A percentile compares a stretch with the other conserved stretches of the same genome.
phyloP scores from a whole-genome alignment of 2,797 vertebrate species.

The Kryptolebias ocellatus region DNA sequence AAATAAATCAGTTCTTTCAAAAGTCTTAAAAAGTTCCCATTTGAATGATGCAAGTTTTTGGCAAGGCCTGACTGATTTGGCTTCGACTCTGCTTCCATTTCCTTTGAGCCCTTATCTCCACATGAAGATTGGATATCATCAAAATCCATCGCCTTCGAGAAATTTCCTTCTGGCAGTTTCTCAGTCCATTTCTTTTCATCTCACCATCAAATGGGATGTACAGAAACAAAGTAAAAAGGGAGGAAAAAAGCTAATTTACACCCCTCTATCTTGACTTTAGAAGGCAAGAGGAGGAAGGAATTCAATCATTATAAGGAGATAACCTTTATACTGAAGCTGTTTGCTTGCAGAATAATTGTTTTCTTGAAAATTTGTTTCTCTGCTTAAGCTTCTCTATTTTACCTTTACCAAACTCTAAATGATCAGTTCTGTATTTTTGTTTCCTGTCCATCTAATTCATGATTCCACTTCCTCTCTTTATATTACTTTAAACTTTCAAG shows the following conservation, averaged over 20 bases:
- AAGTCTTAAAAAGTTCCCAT: slow-evolving; percentile 28
- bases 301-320: slow-evolving; percentile 54
- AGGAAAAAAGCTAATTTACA: slow-evolving; percentile 45
- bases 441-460: slow-evolving; percentile 17
- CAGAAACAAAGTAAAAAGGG: slow-evolving; percentile 28
- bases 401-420: slow-evolving; percentile 23
- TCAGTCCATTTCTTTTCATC: slow-evolving; percentile 58
- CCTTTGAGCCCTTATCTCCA: slow-evolving; percentile 50
- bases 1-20: slow-evolving; percentile 14
- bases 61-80: slow-evolving; percentile 25
- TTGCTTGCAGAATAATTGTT: slow-evolving; percentile 60
- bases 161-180: slow-evolving; percentile 50
- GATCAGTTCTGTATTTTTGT: slow-evolving; percentile 26
- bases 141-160: slow-evolving; percentile 59
- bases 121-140: slow-evolving; percentile 59
- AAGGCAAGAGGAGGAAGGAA: slow-evolving; percentile 34
- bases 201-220: slow-evolving; percentile 45
- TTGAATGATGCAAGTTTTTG: slow-evolving; percentile 41
- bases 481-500: slow-evolving; percentile 14
- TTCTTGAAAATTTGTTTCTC: slow-evolving; percentile 50
- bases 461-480: background rate
- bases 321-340: slow-evolving; percentile 57
- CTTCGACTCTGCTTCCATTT: slow-evolving; percentile 35
- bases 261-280: slow-evolving; percentile 37
- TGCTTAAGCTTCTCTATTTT: slow-evolving; percentile 21